Conservation (phyloP, 1,140 invertebrate genomes). For the Trichonephila clavata region DNA sequence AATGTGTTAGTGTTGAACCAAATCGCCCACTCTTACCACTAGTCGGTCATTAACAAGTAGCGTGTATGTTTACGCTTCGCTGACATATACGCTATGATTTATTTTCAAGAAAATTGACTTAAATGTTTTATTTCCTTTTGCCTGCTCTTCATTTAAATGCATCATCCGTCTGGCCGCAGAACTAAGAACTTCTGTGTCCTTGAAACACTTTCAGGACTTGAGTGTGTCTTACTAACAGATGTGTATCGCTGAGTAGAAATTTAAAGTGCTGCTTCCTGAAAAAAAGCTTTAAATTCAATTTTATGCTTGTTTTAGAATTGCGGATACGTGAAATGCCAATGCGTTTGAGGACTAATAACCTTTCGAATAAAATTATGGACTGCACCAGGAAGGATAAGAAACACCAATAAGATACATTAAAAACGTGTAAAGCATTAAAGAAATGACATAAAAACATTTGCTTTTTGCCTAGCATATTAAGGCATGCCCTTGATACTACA, state of each 20-base stretch:
- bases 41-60: not conserved
- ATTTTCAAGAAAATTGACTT: not conserved
- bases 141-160: not conserved
- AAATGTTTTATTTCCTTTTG: conserved; percentile 4
- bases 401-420: too few species aligned
- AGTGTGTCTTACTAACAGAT: not conserved
- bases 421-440: too few species aligned
- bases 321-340: too few species aligned
- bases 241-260: not conserved
- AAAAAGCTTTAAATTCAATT: too few species aligned
- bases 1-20: not conserved
- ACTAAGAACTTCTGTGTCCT: not conserved
- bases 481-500: too few species aligned
- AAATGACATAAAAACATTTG: too few species aligned
- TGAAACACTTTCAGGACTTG: not conserved
- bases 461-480: too few species aligned
- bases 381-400: too few species aligned
- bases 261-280: too few species aligned
- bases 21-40: not conserved
- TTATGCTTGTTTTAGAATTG: too few species aligned
- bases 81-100: not conserved
- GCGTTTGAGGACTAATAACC: too few species aligned
- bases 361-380: too few species aligned
- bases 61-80: not conserved
- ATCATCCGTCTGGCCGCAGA: not conserved